Conservation (phyloP, 1,140 invertebrate species). For the Mycetomoellerius zeteki region DNA sequence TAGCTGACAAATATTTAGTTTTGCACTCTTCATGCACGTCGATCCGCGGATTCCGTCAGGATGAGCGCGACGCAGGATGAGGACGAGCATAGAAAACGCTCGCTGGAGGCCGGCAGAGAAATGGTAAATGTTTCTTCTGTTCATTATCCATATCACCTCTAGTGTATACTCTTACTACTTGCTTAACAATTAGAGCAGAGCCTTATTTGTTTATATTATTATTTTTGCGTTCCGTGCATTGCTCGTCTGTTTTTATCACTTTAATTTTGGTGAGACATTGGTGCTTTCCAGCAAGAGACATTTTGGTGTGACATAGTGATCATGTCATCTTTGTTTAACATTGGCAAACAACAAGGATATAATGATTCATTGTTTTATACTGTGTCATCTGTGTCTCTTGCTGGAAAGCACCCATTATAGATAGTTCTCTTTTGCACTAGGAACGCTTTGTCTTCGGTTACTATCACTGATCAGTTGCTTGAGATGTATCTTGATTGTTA, state of each 20-base stretch:
- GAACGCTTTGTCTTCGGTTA: constrained; percentile 26
- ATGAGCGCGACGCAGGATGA: constrained; percentile 76
- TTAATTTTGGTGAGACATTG: too few species aligned
- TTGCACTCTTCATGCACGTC: constrained; percentile 37
- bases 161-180: background rate
- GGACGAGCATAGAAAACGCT: constrained; percentile 77
- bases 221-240: background rate
- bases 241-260: background rate
- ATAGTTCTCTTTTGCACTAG: background rate
- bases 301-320: too few species aligned
- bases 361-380: background rate
- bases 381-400: background rate
- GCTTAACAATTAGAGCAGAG: background rate
- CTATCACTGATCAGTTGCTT: background rate
- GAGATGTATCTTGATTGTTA: constrained; percentile 31
- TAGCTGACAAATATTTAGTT: constrained; percentile 10
- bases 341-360: too few species aligned
- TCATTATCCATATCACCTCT: background rate
- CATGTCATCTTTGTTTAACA: too few species aligned
- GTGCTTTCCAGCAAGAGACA: too few species aligned
- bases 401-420: background rate
- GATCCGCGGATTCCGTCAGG: constrained; percentile 17
- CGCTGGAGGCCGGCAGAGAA: constrained; percentile 79
- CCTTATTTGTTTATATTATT: background rate
- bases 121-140: constrained; percentile 70